Base-by-base conservation (phyloP, 2,113 vertebrate species). In the Ochotona curzoniae region DNA sequence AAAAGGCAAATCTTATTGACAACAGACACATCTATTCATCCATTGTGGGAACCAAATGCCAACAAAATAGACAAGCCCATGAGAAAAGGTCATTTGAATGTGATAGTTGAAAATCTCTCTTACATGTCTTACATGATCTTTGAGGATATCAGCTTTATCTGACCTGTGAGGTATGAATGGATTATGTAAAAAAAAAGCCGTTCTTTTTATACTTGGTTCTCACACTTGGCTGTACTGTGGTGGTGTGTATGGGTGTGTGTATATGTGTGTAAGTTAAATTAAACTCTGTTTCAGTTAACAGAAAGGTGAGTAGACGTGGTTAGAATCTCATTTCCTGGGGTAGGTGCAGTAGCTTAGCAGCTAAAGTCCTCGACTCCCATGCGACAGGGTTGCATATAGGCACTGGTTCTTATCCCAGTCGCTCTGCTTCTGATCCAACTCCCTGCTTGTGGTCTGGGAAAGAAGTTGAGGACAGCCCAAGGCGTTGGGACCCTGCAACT, bases 1-100 rank as follows among this genome's bases (percentile, higher is more conserved):
- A 32, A 70, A 94, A 95, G 90, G 47, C 87, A 96, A 97, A 81
- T 73, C 89, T 92, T 93, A 91, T 64, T 84, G 90, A 96, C 92
- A 96, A 96, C 94, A 97, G 94, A 94, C 76, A 96, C 84, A 70
- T 75, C 51, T 81, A 89, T 88, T 89, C 51, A 88, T 96, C 96
- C 89, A 96, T 95, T 71, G 49, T 70, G 85, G 94, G 86, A 93
- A 95, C 89, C 70, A 93, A 96, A 95, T 87, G 83, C 21, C 95
- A 84, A 51, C 91, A 91, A 28, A 93, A 89, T 85, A 92, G 90
- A 96, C 96, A 95, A 93, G 82, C 90, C 74, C 81, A 64, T 70
- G 54, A 87, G 87, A 96, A 93, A 74, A 54, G 30, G 13, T 8
- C 6, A 15, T 57, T 67, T 44, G 35, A 76, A n/a, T 9, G 3